These are phyloP conservation scores for Scartelaos histophorus DNA, from an alignment of 2,113 vertebrate genomes.

Conservation along the genomic window DNA sequence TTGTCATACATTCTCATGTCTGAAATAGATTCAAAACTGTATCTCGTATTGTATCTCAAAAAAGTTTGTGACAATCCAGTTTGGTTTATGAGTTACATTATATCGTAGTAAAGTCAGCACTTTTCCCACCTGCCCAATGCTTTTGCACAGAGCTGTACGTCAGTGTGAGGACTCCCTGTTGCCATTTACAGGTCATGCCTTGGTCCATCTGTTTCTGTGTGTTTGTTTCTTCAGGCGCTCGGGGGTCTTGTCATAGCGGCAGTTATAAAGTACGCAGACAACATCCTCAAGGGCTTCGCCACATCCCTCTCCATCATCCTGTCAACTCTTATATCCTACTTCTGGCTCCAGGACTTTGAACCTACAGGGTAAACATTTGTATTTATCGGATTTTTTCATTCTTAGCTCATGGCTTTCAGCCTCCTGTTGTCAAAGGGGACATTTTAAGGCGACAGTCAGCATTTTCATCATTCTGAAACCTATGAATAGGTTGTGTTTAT, in stretches of 20 bases:
- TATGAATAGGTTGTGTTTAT: too few relatives aligned
- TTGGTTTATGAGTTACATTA: neutral
- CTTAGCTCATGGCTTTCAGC: too few relatives aligned
- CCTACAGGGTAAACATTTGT: constrained; percentile 83
- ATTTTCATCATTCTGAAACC: too few relatives aligned
- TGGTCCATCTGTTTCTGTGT: constrained; percentile 58
- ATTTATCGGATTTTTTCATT: neutral
- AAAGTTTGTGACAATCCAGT: neutral
- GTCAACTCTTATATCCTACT: constrained; percentile 95
- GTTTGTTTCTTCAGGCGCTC: constrained; percentile 85
- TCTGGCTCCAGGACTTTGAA: constrained; percentile 94
- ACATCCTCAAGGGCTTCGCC: constrained; percentile 98
- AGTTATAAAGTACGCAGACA: constrained; percentile 98
- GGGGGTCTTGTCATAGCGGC: constrained; percentile 96
- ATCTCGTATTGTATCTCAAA: neutral
- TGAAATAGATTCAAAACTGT: too few relatives aligned
- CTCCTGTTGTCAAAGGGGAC: too few relatives aligned
- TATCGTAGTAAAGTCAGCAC: neutral
- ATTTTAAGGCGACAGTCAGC: too few relatives aligned
- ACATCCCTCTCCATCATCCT: constrained; percentile 98
- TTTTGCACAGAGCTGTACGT: constrained; percentile 10
- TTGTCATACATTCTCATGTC: too few relatives aligned
- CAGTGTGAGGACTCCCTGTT: constrained; percentile 24
- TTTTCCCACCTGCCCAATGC: neutral
- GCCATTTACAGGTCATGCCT: constrained; percentile 42